Percentiles rank a stretch among this genome's conserved stretches.
Conservation (phyloP, 2,797 vertebrate genomes). For the Coendou prehensilis region DNA sequence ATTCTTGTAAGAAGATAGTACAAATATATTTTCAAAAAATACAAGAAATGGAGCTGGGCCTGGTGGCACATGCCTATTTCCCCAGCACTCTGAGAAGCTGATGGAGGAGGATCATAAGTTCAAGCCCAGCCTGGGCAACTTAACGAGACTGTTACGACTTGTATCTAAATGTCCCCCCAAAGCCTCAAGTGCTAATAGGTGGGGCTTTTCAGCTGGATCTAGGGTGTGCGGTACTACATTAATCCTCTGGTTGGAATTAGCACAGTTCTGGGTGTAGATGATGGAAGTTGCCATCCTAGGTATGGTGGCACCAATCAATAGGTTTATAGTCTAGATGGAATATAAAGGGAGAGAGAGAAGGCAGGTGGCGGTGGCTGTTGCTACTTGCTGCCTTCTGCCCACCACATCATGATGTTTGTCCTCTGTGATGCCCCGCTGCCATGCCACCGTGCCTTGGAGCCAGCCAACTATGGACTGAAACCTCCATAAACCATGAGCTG, state of each 20-base stretch:
- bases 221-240: neutral
- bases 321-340: neutral
- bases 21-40: neutral
- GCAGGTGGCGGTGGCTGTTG: neutral
- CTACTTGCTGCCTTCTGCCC: neutral
- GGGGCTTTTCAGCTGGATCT: neutral
- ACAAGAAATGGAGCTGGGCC: neutral
- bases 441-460: neutral
- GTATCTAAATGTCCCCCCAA: neutral
- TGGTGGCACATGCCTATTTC: neutral
- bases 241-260: neutral
- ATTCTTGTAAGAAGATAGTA: conserved; percentile 13
- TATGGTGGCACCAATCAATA: neutral
- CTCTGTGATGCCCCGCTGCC: neutral
- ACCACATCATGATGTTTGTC: neutral
- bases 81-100: neutral
- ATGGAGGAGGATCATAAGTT: neutral
- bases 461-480: neutral
- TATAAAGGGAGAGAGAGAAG: neutral
- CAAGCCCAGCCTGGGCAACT: neutral
- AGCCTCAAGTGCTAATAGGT: neutral
- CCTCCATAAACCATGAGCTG: neutral
- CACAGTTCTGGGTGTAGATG: neutral
- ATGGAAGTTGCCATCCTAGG: neutral
- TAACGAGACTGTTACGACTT: neutral